Evolutionary conservation across 1,140 invertebrate genomes (phyloP).

Genomic region (Amyelois transitella): DNA sequence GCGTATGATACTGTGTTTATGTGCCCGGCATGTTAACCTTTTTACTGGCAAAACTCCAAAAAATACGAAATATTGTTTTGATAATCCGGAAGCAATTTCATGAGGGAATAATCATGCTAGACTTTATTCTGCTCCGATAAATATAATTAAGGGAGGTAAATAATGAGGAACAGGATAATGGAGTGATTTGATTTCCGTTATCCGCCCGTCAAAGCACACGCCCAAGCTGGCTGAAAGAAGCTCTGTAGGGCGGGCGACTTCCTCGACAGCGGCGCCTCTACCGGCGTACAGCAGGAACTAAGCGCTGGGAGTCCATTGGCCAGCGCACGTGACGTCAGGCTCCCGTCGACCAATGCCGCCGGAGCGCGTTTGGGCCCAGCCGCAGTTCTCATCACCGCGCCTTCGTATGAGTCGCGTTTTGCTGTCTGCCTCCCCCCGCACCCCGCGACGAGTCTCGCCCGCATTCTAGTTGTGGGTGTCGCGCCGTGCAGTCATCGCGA

Average conservation of each 20-base stretch:
- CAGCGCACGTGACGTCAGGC: conserved; percentile 53
- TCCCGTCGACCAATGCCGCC: conserved; percentile 50
- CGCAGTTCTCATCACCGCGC: conserved; percentile 66
- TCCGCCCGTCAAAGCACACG: conserved; percentile 62
- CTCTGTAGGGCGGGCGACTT: conserved; percentile 67
- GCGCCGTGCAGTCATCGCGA: conserved; percentile 69
- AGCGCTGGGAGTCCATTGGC: conserved; percentile 42
- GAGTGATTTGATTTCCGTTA: conserved; percentile 6
- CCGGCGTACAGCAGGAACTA: conserved; percentile 35
- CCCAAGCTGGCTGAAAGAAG: conserved; percentile 64
- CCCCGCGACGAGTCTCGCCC: conserved; percentile 62
- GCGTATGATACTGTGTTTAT: conserved; percentile 35
- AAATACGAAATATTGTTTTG: conserved; percentile 13
- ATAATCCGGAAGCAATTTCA: conserved; percentile 24
- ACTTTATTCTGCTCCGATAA: background rate
- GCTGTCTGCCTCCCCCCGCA: conserved; percentile 39
- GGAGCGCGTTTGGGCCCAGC: conserved; percentile 49
- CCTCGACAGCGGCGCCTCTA: conserved; percentile 45
- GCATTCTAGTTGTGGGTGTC: conserved; percentile 73
- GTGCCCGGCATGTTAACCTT: conserved; percentile 38
- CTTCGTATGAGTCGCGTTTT: conserved; percentile 64
- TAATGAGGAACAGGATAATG: background rate
- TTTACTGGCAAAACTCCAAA: conserved; percentile 42
- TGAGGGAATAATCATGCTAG: conserved; percentile 14
- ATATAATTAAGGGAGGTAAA: background rate